Conservation (phyloP, 2,888 invertebrate genomes). For the Apoda limacodes region DNA sequence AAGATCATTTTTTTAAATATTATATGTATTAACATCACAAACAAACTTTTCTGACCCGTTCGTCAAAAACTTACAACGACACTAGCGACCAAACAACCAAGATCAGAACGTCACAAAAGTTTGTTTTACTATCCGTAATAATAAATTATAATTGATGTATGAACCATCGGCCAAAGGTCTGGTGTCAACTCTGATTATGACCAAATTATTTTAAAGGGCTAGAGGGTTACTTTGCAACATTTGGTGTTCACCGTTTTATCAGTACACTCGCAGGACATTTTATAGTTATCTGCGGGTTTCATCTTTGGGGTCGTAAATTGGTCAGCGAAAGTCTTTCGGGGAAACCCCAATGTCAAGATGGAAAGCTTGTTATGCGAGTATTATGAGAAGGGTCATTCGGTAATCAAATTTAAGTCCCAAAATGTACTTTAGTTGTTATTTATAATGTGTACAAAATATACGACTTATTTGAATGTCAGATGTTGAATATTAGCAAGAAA, state of each 20-base stretch:
- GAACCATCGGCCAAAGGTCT: neutral
- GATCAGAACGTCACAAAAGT: no score
- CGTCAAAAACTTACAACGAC: no score
- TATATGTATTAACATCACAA: no score
- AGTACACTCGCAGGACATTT: conserved; percentile 47
- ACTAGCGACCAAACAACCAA: no score
- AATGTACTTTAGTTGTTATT: no score
- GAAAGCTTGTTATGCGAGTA: conserved; percentile 45
- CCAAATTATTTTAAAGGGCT: conserved; percentile 19
- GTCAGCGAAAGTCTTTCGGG: conserved; percentile 41
- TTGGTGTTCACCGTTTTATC: conserved; percentile 55
- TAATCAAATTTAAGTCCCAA: conserved; percentile 53
- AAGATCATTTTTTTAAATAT: no score
- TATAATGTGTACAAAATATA: no score
- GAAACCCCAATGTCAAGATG: conserved; percentile 48
- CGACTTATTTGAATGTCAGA: no score
- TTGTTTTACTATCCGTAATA: no score
- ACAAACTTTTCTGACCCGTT: no score
- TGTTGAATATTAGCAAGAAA: no score
- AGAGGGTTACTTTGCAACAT: conserved; percentile 32
- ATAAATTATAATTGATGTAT: no score
- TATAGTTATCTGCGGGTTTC: conserved; percentile 46
- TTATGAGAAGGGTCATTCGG: conserved; percentile 51
- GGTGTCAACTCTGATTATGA: neutral
- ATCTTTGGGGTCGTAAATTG: conserved; percentile 47